These are phyloP conservation scores for Chloroclysta siterata DNA, from an alignment of 2,888 invertebrate genomes.

Conservation along the genomic window DNA sequence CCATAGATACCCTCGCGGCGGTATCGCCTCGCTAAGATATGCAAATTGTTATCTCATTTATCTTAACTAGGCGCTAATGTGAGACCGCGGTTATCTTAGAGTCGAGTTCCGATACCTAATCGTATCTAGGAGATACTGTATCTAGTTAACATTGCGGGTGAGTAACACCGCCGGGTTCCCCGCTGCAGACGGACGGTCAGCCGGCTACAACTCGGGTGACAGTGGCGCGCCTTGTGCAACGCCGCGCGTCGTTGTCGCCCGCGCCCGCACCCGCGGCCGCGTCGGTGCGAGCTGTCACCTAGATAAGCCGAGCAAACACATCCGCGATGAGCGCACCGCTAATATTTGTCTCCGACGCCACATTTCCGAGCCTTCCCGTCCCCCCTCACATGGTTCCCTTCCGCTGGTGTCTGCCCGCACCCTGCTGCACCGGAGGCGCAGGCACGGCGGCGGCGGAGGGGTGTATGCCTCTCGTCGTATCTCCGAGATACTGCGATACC, in stretches of 20 bases:
- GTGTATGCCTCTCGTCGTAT: slow-evolving; percentile 47
- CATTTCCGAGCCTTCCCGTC: neutral
- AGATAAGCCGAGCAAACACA: slow-evolving; percentile 70
- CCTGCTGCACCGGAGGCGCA: too few species aligned
- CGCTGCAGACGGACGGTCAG: slow-evolving; percentile 7
- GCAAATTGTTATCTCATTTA: slow-evolving; percentile 82
- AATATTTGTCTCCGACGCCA: slow-evolving; percentile 70
- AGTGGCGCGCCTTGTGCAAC: too few species aligned
- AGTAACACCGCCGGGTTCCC: slow-evolving; percentile 42
- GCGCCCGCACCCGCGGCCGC: too few species aligned
- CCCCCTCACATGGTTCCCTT: too few species aligned
- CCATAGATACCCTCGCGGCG: slow-evolving; percentile 58
- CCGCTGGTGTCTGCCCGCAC: too few species aligned
- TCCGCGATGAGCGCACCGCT: slow-evolving; percentile 54
- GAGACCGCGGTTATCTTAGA: slow-evolving; percentile 75
- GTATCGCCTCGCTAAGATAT: slow-evolving; percentile 76
- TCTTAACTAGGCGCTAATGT: slow-evolving; percentile 82
- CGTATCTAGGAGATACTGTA: slow-evolving; percentile 77
- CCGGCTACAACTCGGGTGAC: too few species aligned
- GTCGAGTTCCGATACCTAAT: slow-evolving; percentile 70
- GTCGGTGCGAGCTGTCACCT: slow-evolving; percentile 53
- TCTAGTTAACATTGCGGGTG: slow-evolving; percentile 59
- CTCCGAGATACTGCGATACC: slow-evolving; percentile 72
- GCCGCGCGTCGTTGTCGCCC: too few species aligned
- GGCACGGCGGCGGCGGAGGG: too few species aligned